Evolutionary conservation across 2,113 vertebrate species (phyloP), one percentile per base, ranked within the genome.

Genomic region (Columba livia): DNA sequence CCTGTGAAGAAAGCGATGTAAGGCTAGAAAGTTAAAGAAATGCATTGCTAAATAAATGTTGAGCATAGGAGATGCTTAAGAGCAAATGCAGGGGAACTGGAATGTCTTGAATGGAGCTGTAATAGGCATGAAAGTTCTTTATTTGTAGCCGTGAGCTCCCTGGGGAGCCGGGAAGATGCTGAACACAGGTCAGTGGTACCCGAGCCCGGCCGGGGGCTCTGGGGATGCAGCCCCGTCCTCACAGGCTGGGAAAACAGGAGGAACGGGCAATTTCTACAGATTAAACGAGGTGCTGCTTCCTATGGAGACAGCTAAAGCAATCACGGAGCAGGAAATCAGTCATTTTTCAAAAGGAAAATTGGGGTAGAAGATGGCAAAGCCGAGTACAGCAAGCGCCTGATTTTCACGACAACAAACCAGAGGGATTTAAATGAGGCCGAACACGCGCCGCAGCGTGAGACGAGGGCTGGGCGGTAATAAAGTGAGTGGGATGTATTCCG

Each of bases 291-390:
- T 12, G 67, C 85, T 81, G 78, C 64, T 13, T 15, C 6, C 42
- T 7, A 3, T 0, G 40, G 88, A 18, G 2, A 9, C 21, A 51
- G 78, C 56, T 24, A 34, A 21, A 0, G 0, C 24, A 19, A 2
- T 1, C 53, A 12, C 0, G 2, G 56, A 42, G 84, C 4, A 6
- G 57, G 80, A 23, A 47, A 15, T 2, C 0, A 31, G 23, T 23
- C 72, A 38, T 60, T 79, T 34, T 34, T 29, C 32, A 53, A 29
- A 42, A 57, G 70, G 40, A 58, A 67, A 78, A 58, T 67, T 32
- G 34, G 74, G 85, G 57, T 6, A 42, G 84, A 71, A 85, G 70
- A 38, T 32, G 75, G 79, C 56, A 75, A 82, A 95, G 61, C 42
- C 2, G 3, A 81, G 85, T 3, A 10, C 38, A 62, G 29, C 1